Conservation (phyloP, 2,113 vertebrate species). For the Leptobrachium leishanense region DNA sequence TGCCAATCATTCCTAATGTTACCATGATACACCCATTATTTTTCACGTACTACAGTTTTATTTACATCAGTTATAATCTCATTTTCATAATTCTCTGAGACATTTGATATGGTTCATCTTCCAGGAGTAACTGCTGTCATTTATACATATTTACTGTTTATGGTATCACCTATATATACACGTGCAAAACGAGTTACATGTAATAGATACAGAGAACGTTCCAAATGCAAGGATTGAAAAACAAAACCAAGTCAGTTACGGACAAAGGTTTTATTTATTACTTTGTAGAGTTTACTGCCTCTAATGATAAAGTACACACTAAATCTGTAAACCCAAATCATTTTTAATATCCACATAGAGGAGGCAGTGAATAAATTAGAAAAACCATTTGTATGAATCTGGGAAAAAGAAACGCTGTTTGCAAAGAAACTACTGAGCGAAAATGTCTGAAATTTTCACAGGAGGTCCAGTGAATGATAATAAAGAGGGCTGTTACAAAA, state of each 20-base stretch:
- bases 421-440: too few species aligned
- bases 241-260: slow-evolving; percentile 17
- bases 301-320: too few species aligned
- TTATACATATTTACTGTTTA: background rate
- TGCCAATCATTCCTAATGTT: slow-evolving; percentile 24
- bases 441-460: too few species aligned
- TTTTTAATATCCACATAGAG: too few species aligned
- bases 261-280: background rate
- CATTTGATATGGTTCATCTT: background rate
- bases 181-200: background rate
- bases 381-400: too few species aligned
- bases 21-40: slow-evolving; percentile 35
- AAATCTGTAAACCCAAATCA: too few species aligned
- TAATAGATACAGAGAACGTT: slow-evolving; percentile 1
- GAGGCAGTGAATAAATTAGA: too few species aligned
- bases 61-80: slow-evolving; percentile 19
- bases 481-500: too few species aligned
- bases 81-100: background rate
- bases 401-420: too few species aligned
- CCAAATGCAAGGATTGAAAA: background rate
- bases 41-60: slow-evolving; percentile 31
- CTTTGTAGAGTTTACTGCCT: background rate
- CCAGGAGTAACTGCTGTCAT: background rate
- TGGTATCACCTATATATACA: background rate
- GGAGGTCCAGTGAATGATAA: too few species aligned